Evolutionary conservation across 2,888 invertebrate genomes (phyloP), one percentile per base, ranked within the genome.

Genomic region (Xylota sylvarum): DNA sequence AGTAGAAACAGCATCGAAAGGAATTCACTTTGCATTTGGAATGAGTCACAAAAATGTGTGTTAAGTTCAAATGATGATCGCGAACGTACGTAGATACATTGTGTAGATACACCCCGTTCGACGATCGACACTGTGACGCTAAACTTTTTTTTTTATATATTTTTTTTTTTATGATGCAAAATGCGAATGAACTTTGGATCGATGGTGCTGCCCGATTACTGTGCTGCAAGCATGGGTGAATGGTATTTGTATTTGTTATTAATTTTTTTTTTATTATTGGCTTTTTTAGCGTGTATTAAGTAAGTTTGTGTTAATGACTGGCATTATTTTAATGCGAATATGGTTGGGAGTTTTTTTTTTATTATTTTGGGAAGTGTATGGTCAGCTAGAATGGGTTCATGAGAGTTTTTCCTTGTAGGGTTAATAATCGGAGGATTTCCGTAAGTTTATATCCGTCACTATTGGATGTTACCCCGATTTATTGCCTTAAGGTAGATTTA

Each of bases 41-140:
- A 69, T 86, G 86, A 86, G 62, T 86, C 86, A 86, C 64, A 77
- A 56, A 82, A 78, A 82, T 82, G 82, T 86, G 82, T 86, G 86
- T 77, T 82, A 82, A 86, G 82, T 86, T 82, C 86, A 86, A 82
- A 82, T 32, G 76, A 83, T 60, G 78, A 52, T 58, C 43, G 64
- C 46, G 55, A 65, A 19, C 37, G 72, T 50, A 64, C 23, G 35
- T n/a, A 10, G 27, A 17, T 32, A 17, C 35, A 17, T 35, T 9
- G 10, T 37, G 37, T 30, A 46, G 52, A 62, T 27, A 10, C 6
- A 14, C 17, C 37, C 14, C 62, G 43, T 58, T 43, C 12, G 40
- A 23, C 40, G 60, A 58, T 80, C 73, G 17, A 3, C 30, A 9
- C 40, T 17, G 50, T 37, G 37, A 55, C 67, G 56, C 32, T 19